Percentiles rank a stretch among this genome's conserved stretches.
Evolutionary conservation across 2,113 vertebrate genomes (phyloP).

Genomic region (Barnardius zonarius): DNA sequence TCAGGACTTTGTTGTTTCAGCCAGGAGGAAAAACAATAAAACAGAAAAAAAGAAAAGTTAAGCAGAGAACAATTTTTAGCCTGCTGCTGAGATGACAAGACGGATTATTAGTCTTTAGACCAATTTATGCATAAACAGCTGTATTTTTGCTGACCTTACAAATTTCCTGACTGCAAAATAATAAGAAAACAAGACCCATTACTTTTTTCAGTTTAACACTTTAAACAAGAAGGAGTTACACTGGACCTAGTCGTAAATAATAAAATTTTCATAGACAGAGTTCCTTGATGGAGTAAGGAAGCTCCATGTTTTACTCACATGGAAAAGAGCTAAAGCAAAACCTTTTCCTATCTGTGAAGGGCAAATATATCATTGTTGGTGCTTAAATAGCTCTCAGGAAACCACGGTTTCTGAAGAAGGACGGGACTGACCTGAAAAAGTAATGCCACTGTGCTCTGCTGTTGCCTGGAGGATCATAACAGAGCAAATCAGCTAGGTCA

Average conservation of each 20-base stretch:
- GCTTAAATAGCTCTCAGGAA: neutral
- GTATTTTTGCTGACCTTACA: neutral
- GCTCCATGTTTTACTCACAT: neutral
- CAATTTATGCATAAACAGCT: neutral
- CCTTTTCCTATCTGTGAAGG: neutral
- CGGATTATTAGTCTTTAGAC: neutral
- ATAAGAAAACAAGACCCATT: neutral
- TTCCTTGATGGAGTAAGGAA: neutral
- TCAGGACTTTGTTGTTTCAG: neutral
- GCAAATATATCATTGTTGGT: neutral
- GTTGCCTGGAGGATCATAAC: neutral
- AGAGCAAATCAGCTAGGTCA: accelerated
- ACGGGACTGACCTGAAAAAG: neutral
- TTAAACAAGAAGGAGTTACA: neutral
- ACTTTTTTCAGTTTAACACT: neutral
- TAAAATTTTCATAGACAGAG: neutral
- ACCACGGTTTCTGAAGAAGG: neutral
- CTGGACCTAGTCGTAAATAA: neutral
- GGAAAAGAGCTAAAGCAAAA: neutral
- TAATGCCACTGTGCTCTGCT: neutral
- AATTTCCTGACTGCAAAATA: neutral
- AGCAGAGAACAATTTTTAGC: neutral
- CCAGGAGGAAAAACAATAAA: accelerated
- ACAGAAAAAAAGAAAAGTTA: neutral
- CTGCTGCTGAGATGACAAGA: neutral